Conservation (phyloP, 2,113 vertebrate species). For the Mellivora capensis region DNA sequence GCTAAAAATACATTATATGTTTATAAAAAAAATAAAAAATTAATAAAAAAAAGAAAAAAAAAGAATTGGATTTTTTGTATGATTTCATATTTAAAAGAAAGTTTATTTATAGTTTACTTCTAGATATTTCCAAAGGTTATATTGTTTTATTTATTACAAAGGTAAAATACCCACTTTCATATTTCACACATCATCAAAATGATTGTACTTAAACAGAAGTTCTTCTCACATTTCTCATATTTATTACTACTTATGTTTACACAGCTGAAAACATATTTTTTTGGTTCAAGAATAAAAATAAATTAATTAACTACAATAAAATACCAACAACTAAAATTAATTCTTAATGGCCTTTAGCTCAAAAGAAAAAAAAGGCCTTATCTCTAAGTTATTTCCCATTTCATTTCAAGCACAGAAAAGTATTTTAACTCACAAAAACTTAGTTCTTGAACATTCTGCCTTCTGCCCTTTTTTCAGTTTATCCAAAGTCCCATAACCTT, state of each 20-base stretch:
- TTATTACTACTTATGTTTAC: slow-evolving; percentile 16
- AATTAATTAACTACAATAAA: slow-evolving; percentile 29
- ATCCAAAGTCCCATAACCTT: background rate
- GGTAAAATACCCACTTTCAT: slow-evolving; percentile 61
- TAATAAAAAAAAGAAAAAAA: too few species aligned
- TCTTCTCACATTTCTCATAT: slow-evolving; percentile 41
- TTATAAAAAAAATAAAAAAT: too few species aligned
- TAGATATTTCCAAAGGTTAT: slow-evolving; percentile 10
- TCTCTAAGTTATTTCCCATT: background rate
- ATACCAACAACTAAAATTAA: slow-evolving; percentile 17
- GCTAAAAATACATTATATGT: too few species aligned
- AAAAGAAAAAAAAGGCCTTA: background rate
- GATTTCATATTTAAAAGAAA: slow-evolving; percentile 51
- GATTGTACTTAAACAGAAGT: slow-evolving; percentile 10
- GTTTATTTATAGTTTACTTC: slow-evolving; percentile 32
- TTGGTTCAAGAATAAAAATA: slow-evolving; percentile 23
- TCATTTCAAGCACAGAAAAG: slow-evolving; percentile 21
- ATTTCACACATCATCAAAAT: slow-evolving; percentile 58
- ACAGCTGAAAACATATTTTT: slow-evolving; percentile 43
- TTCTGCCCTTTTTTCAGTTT: background rate
- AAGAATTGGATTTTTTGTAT: background rate
- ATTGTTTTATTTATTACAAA: slow-evolving; percentile 72
- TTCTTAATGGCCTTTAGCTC: slow-evolving; percentile 10
- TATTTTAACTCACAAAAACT: slow-evolving; percentile 1
- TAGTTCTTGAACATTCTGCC: background rate